Evolutionary conservation across 2,888 invertebrate genomes (phyloP), one percentile per base, ranked within the genome.

Genomic region (Axea sp.): DNA sequence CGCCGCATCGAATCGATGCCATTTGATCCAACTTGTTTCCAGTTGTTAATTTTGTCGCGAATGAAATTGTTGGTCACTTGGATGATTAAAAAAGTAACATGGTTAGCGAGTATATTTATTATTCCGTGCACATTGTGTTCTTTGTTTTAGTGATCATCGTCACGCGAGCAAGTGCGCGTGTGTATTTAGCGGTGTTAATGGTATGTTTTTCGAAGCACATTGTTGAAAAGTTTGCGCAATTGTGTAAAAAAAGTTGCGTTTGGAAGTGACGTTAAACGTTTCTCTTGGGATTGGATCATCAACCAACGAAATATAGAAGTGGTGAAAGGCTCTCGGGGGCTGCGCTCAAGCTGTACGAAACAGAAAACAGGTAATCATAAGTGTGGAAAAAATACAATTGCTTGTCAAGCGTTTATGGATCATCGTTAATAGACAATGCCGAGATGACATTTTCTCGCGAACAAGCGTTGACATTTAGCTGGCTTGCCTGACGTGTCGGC

Each of bases 321-420:
- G 65, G 76, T 71, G 76, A 78, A 76, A 76, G 78, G 76, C 51
- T 62, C 33, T 39, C 30, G 57, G 51, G 57, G 60, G 60, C 68
- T 65, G 57, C 28, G 60, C 57, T 49, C 67, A 33, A 51, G 30
- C 47, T 68, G 26, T 59, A 65, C 77, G 62, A 57, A 74, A 65
- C 72, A 55, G 67, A 68, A 72, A 69, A 69, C 73, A 73, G 76
- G 73, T 73, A 75, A 64, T 35, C 43, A 33, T 33, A 28, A 55
- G 45, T 30, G 28, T 41, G 17, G 28, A 55, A 22, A 41, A 45
- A 17, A 33, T 31, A 31, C 19, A 19, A 19, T 19, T 3, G 4
- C 4, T 19, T 19, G 4, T 3, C 4, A 19, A 19, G 19, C 19
- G n/a, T n/a, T 4, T 3, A 24, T 7, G 6, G 6, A 24, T 6